Base-by-base conservation (phyloP, 2,797 vertebrate genomes). In the Orestias chungarensis region DNA sequence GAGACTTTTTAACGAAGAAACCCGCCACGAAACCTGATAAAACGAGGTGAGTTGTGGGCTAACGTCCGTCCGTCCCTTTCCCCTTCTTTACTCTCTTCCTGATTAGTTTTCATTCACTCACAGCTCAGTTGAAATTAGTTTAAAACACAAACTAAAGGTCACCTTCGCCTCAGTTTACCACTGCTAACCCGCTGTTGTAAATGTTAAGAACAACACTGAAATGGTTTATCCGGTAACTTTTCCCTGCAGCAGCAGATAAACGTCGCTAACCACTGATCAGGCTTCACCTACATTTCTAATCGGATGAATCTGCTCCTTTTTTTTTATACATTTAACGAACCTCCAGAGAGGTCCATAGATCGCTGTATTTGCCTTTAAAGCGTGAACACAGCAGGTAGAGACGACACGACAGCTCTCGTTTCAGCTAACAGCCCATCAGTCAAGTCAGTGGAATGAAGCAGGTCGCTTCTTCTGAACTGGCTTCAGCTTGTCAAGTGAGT, bases 31-130 rank as follows among this genome's bases (percentile, higher is more conserved):
- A 64, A 78, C 84, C 74, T 86, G 84, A 33, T 1, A 74, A 81
- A 81, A 80, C 86, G 82, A 90, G 90, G 91, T 93, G 80, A 91
- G 90, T 87, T 74, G 68, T 77, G 18, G n/a, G 83, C 80, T 69
- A 68, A 47, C 42, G 64, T 62, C 35, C 35, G 71, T 49, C 50
- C 18, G 54, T 40, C 65, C 40, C 44, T 64, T 49, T 35, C 65
- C 40, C 42, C 61, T 74, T 67, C 20, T 78, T 79, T 83, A n/a
- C 54, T 38, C 70, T 73, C 88, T 90, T 91, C 88, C 85, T 87
- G 86, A 76, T 91, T n/a, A n/a, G 79, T 71, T 80, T 79, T 73
- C 52, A 29, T 49, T 31, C 38, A 15, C 46, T 10, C 40, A 10
- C 44, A 62, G 71, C 50, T 66, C 84, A 88, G 83, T 81, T 88